Conservation (phyloP, 2,888 invertebrate genomes). For the Drosophila testacea region DNA sequence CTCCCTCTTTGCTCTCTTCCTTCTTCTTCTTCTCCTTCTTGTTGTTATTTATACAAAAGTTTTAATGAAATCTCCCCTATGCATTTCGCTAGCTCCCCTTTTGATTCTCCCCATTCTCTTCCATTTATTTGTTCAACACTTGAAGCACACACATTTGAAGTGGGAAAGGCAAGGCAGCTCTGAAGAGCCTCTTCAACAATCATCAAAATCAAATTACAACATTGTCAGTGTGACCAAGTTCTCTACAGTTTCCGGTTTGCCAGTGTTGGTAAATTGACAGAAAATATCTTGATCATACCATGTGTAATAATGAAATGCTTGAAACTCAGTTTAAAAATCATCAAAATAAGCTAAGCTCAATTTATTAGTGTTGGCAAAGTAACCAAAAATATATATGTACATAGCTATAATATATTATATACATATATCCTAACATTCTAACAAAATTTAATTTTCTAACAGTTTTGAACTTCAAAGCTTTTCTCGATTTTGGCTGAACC, state of each 20-base stretch:
- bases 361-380: slow-evolving; percentile 8
- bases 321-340: too few species aligned
- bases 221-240: background rate
- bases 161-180: background rate
- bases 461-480: too few species aligned
- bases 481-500: too few species aligned
- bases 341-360: too few species aligned
- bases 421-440: too few species aligned
- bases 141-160: slow-evolving; percentile 21
- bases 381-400: background rate
- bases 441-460: too few species aligned
- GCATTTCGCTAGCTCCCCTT: slow-evolving; percentile 1
- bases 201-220: background rate
- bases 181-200: background rate
- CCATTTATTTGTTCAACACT: slow-evolving; percentile 8
- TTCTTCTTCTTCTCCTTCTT: slow-evolving; percentile 7
- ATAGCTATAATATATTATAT: too few species aligned
- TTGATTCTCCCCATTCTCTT: background rate
- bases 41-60: slow-evolving; percentile 64
- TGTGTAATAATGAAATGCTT: too few species aligned
- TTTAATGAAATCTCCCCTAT: slow-evolving; percentile 62
- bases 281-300: too few species aligned
- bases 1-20: too few species aligned
- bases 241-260: too few species aligned
- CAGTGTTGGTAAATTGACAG: slow-evolving; percentile 14